These are phyloP conservation scores for Brachypalpus laphriformis DNA, from an alignment of 2,888 invertebrate genomes.

Conservation along the genomic window DNA sequence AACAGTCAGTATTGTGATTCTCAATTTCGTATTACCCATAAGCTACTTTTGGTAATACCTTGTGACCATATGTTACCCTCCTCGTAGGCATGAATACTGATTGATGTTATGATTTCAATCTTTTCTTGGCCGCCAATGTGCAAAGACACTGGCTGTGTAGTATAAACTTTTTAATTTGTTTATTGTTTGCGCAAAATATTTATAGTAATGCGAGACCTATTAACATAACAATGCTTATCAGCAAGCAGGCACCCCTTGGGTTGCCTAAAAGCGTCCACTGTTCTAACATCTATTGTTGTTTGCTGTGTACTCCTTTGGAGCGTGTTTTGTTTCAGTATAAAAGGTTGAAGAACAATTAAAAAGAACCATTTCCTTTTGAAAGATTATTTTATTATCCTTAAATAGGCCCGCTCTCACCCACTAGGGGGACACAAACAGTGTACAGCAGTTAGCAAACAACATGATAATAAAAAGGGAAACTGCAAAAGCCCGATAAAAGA, in stretches of 20 bases:
- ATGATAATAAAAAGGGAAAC: conserved; percentile 39
- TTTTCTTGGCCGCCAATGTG: neutral
- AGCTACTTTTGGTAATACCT: neutral
- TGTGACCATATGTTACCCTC: neutral
- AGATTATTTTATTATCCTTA: conserved; percentile 67
- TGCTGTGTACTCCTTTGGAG: conserved; percentile 28
- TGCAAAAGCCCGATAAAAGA: conserved; percentile 59
- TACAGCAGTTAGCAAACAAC: conserved; percentile 58
- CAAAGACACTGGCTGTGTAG: conserved; percentile 1
- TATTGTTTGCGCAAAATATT: conserved; percentile 44
- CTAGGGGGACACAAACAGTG: neutral
- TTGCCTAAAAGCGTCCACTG: conserved; percentile 25
- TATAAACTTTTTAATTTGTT: conserved; percentile 59
- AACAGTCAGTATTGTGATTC: neutral
- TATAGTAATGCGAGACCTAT: conserved; percentile 57
- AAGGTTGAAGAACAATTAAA: conserved; percentile 70
- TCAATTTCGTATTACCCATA: neutral
- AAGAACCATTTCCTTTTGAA: conserved; percentile 59
- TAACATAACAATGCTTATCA: conserved; percentile 66
- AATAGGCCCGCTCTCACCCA: conserved; percentile 26
- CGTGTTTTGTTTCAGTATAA: conserved; percentile 47
- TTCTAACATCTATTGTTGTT: conserved; percentile 38
- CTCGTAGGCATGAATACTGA: neutral
- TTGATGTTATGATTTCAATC: conserved; percentile 14
- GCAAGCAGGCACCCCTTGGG: conserved; percentile 46